A percentile compares a stretch with the other conserved stretches of the same genome.
Conservation (phyloP, 1,140 invertebrate species). For the Bactericera cockerelli region DNA sequence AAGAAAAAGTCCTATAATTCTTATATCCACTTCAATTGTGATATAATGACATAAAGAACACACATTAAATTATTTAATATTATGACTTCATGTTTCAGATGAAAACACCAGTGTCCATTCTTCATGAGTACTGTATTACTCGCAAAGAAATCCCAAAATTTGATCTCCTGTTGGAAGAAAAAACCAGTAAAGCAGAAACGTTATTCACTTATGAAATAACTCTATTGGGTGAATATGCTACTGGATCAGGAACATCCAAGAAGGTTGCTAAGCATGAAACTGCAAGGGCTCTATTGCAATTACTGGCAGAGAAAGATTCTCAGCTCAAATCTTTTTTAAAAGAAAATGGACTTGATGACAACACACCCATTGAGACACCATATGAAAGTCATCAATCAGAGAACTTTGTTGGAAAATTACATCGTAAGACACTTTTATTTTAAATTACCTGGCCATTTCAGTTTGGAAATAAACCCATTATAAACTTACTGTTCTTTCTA, state of each 20-base stretch:
- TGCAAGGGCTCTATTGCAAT: neutral
- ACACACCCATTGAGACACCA: neutral
- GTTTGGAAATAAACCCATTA: too few relatives aligned
- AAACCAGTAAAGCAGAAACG: neutral
- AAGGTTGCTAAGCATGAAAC: conserved; percentile 1
- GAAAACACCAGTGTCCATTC: conserved; percentile 1
- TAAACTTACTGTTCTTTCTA: too few relatives aligned
- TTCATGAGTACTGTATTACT: neutral
- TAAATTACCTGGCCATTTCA: too few relatives aligned
- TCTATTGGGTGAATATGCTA: neutral
- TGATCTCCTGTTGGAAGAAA: neutral
- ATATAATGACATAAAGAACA: too few relatives aligned
- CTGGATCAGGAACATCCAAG: neutral
- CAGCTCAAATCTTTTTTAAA: neutral
- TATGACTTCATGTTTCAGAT: neutral
- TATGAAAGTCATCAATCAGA: neutral
- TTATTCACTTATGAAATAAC: neutral
- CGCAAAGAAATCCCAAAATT: neutral
- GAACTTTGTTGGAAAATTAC: conserved; percentile 1
- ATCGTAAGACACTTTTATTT: neutral
- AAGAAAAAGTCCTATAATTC: too few relatives aligned
- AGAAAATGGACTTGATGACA: neutral
- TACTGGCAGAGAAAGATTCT: neutral
- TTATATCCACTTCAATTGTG: too few relatives aligned
- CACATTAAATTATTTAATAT: too few relatives aligned